Conservation (phyloP, 2,113 vertebrate species). For the Trochalopteron elliotii region DNA sequence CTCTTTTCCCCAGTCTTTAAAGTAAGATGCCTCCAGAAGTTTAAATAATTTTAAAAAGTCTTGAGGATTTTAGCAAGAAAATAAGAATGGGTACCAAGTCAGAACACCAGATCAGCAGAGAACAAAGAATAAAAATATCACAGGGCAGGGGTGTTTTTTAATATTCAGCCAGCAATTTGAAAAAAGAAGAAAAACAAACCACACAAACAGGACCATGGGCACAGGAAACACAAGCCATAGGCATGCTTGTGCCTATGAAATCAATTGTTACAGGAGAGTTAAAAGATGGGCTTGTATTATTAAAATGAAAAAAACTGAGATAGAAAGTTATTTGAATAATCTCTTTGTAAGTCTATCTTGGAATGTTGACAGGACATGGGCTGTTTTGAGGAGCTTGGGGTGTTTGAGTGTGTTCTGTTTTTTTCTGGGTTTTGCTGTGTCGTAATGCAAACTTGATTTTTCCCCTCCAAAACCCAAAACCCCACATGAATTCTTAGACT, state of each 20-base stretch:
- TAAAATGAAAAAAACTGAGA: not conserved
- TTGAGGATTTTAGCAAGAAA: not conserved
- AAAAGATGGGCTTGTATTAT: not conserved
- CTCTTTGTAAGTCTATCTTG: not conserved
- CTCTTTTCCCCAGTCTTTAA: not conserved
- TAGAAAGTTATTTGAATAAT: not conserved
- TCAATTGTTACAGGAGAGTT: not conserved
- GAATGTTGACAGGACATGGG: not conserved
- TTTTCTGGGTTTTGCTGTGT: not conserved
- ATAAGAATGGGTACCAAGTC: not conserved
- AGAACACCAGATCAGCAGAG: not conserved
- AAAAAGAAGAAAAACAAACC: not conserved
- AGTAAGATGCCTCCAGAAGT: not conserved
- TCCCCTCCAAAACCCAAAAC: not conserved
- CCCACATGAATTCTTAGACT: not conserved
- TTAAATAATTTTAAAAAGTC: not conserved
- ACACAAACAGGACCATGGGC: rapidly evolving
- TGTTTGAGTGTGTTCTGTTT: not conserved
- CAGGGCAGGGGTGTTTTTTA: rapidly evolving
- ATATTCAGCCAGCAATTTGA: not conserved
- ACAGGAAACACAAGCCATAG: not conserved
- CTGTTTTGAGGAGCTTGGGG: not conserved
- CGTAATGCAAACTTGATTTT: not conserved
- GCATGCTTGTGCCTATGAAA: not conserved
- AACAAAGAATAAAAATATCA: not conserved